phyloP scores from a whole-genome alignment of 2,797 vertebrate species.

The Nannoperca australis region DNA sequence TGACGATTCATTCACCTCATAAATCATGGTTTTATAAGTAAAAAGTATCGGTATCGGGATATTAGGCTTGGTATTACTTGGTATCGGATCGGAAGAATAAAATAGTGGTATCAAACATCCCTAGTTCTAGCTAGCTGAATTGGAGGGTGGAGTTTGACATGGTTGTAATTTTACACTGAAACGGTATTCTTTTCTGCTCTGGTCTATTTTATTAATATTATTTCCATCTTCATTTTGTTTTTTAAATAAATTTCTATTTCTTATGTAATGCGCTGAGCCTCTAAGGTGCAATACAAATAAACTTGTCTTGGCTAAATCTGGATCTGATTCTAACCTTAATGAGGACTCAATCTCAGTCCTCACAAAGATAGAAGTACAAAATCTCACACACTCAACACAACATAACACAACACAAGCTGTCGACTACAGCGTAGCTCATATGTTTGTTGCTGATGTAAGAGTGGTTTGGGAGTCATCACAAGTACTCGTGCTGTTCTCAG shows the following conservation, averaged over 20 bases:
- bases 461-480: constrained; percentile 34
- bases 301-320: neutral
- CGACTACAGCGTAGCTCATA: constrained; percentile 15
- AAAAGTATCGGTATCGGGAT: no score
- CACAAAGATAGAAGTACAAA: constrained; percentile 4
- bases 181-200: neutral
- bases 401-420: constrained; percentile 12
- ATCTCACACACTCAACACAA: constrained; percentile 7
- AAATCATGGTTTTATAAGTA: no score
- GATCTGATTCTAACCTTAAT: neutral
- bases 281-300: neutral
- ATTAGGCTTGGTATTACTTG: no score
- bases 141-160: no score
- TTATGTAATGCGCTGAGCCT: neutral
- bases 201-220: neutral
- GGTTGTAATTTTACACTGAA: neutral
- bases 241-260: neutral
- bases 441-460: constrained; percentile 46
- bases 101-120: no score
- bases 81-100: no score
- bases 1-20: no score
- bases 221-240: neutral
- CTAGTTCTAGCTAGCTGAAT: no score
- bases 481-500: constrained; percentile 22
- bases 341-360: neutral